phyloP scores from a whole-genome alignment of 2,113 vertebrate genomes.

The Micromys minutus region DNA sequence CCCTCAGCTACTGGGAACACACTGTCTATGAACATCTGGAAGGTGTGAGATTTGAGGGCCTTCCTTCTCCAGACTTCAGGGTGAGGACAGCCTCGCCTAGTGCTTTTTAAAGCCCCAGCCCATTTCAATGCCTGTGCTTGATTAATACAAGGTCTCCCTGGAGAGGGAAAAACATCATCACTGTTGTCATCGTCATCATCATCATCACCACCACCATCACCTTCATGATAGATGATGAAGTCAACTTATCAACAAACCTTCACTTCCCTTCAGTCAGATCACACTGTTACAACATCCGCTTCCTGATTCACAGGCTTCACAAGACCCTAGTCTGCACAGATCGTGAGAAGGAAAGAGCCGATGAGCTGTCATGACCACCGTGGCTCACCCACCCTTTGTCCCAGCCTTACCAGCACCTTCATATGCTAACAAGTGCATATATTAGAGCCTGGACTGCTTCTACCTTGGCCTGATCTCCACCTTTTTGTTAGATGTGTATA shows the following conservation, averaged over 20 bases:
- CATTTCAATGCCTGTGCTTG: background rate
- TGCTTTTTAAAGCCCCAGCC: background rate
- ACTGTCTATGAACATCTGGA: rapidly evolving
- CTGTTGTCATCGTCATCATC: too few species aligned
- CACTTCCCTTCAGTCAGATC: background rate
- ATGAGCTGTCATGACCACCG: rapidly evolving
- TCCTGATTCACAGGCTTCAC: background rate
- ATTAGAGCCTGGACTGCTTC: background rate
- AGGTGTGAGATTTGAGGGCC: background rate
- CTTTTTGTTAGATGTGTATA: background rate
- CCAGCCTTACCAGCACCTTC: background rate
- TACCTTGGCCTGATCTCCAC: background rate
- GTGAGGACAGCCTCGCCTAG: background rate
- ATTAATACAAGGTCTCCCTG: background rate
- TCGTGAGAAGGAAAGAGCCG: background rate
- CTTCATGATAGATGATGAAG: background rate
- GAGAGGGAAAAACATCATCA: background rate
- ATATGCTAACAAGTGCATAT: rapidly evolving
- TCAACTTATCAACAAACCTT: background rate
- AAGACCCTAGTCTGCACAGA: background rate
- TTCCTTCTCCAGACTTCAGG: background rate
- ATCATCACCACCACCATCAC: background rate
- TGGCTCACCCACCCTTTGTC: too few species aligned
- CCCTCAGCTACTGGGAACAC: background rate
- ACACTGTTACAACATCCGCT: background rate